Base-by-base conservation (phyloP, 2,797 vertebrate genomes). In the Chelidonichthys spinosus region DNA sequence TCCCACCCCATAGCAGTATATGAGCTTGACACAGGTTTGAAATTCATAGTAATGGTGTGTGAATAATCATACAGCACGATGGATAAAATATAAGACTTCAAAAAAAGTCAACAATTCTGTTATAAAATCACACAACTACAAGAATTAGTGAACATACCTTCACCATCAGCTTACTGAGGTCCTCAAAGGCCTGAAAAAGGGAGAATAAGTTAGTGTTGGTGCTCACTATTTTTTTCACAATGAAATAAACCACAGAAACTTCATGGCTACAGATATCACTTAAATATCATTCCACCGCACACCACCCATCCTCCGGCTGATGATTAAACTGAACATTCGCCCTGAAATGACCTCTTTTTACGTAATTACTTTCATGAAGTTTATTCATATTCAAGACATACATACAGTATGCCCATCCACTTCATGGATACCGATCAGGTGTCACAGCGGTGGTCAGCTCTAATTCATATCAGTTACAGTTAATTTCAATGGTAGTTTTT, bases 141-240 rank as follows among this genome's bases (percentile, higher is more conserved):
- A 6, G 11, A 25, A 76, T 62, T 43, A 39, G 10, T 62, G 4
- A 56, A 63, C 17, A 79, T n/a, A 99, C 98, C 97, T 99, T 99
- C 81, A 97, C 95, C 98, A 99, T 99, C 50, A 99, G 94, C 82
- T 99, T 97, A 92, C 96, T 99, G 75, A 99, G 97, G 85, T 99
- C 98, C 90, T 98, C 98, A 94, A 99, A 99, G 55, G 98, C 98
- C 98, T 99, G 92, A 79, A 93, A 84, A 81, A 60, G 46, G 63
- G 6, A 73, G 3, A 59, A 2, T 35, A 62, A 79, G 78, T 52
- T 4, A n/a, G 10, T 77, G 37, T 66, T 63, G 35, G 14, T 43
- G 35, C 52, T 61, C 8, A 71, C 25, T 25, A 1, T 25, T 25
- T 2, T 74, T 15, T 64, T 58, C 8, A 72, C 25, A 83, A 76